Evolutionary conservation across 2,113 vertebrate species (phyloP).

Genomic region (Heterotilapia buettikoferi): DNA sequence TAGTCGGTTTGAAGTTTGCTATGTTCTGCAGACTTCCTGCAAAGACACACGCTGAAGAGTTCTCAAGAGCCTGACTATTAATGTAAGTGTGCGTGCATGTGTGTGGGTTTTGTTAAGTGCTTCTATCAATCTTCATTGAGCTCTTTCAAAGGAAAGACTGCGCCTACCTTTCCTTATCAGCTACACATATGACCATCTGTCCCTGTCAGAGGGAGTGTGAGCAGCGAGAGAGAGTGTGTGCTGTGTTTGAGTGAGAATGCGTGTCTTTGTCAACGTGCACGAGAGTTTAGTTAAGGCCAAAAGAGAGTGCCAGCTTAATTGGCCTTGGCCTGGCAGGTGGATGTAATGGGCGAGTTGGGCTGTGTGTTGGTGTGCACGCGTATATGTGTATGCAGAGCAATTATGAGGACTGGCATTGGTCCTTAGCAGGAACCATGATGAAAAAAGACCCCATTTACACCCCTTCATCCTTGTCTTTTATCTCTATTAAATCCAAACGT

Average conservation of each 20-base stretch:
- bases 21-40: neutral
- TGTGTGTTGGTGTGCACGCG: neutral
- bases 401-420: neutral
- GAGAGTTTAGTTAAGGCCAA: conserved; percentile 10
- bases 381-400: neutral
- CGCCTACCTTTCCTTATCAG: conserved; percentile 28
- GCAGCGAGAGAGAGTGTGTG: neutral
- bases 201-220: neutral
- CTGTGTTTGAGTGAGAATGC: neutral
- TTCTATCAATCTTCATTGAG: conserved; percentile 51
- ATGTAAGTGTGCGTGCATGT: neutral
- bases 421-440: neutral
- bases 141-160: neutral
- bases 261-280: neutral
- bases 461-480: neutral
- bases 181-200: conserved; percentile 38
- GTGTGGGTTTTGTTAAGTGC: conserved; percentile 31
- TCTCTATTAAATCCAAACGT: neutral
- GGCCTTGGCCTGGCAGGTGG: neutral
- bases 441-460: neutral
- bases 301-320: conserved; percentile 31
- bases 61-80: conserved; percentile 3
- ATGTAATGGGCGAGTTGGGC: neutral
- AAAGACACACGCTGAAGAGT: neutral
- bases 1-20: neutral